Evolutionary conservation across 2,113 vertebrate genomes (phyloP), one percentile per base, ranked within the genome.

Genomic region (Corythornis vintsioides): DNA sequence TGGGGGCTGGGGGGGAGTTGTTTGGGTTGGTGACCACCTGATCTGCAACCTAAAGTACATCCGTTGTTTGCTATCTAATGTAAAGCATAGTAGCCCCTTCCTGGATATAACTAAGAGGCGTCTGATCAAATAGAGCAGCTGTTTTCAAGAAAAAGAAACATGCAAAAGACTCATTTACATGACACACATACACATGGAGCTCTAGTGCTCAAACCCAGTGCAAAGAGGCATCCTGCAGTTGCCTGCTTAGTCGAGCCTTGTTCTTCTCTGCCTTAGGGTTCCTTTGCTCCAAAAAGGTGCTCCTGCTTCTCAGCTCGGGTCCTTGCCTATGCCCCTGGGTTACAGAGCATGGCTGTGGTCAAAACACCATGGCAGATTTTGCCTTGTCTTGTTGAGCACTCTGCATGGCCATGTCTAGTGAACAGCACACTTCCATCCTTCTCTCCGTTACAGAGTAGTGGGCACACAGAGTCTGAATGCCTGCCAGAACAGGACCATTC

Each of bases 391-490:
- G 11, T 55, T 65, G 63, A 43, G 71, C 31, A 5, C 52, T 35
- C 25, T 3, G 5, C 7, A 2, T 1, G 4, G 75, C 35, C 79
- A 20, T 1, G 2, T 11, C 38, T 53, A 55, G 59, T 53, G 40
- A 35, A 61, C 57, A 75, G 31, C 33, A n/a, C 15, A 5, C 40
- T 85, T 69, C 33, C 71, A 48, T 7, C 16, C 15, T 40, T 40
- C n/a, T 28, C 26, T 57, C 28, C 17, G 0, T 8, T 13, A 38
- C 33, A 40, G 25, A 65, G 15, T 0, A 71, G 53, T 2, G 0
- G 22, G 47, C 20, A 48, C 45, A 3, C 2, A 2, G 10, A 57
- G 20, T 6, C 55, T 26, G 24, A 38, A 22, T 2, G 24, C 35
- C 61, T 65, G 50, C n/a, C 22, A 19, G 26, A 61, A 76, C 0